A percentile compares a stretch with the other conserved stretches of the same genome.
phyloP scores from a whole-genome alignment of 2,888 invertebrate species.

The Mesopsocus fuscifrons region DNA sequence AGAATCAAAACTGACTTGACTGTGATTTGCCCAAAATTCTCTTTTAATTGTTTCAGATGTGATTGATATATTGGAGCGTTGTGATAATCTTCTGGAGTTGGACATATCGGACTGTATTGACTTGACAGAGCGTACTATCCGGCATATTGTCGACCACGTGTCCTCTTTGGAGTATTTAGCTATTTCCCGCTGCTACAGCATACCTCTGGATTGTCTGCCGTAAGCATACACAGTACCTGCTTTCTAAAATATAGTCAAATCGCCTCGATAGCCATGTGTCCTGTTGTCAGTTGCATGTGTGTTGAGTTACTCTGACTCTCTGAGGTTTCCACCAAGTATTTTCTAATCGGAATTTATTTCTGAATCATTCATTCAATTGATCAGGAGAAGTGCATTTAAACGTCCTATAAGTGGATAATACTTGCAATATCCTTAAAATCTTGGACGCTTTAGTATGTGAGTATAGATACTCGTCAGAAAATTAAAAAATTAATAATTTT shows the following conservation, averaged over 20 bases:
- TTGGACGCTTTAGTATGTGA: neutral
- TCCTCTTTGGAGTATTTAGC: slow-evolving; percentile 54
- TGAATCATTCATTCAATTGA: no score
- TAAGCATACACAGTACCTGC: slow-evolving; percentile 27
- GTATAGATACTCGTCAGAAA: no score
- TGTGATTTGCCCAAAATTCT: slow-evolving; percentile 2
- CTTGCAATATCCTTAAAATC: neutral
- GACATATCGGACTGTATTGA: slow-evolving; percentile 76
- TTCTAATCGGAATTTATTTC: no score
- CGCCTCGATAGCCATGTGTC: slow-evolving; percentile 3
- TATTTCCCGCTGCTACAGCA: slow-evolving; percentile 61
- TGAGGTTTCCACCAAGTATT: slow-evolving; percentile 9
- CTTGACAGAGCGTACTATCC: slow-evolving; percentile 40
- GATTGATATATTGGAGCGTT: slow-evolving; percentile 37
- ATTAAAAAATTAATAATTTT: no score
- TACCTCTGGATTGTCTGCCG: slow-evolving; percentile 48
- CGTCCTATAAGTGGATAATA: no score
- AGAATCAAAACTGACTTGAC: neutral
- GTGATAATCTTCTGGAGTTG: slow-evolving; percentile 56
- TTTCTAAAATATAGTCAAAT: slow-evolving; percentile 2
- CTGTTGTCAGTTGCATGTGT: slow-evolving; percentile 14
- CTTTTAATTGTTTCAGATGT: slow-evolving; percentile 45
- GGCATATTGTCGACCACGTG: slow-evolving; percentile 32
- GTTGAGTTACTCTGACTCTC: no score
- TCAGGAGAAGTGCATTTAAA: no score